A percentile compares a stretch with the other conserved stretches of the same genome.
Evolutionary conservation across 2,113 vertebrate genomes (phyloP).

Genomic region (Oryzias celebensis): DNA sequence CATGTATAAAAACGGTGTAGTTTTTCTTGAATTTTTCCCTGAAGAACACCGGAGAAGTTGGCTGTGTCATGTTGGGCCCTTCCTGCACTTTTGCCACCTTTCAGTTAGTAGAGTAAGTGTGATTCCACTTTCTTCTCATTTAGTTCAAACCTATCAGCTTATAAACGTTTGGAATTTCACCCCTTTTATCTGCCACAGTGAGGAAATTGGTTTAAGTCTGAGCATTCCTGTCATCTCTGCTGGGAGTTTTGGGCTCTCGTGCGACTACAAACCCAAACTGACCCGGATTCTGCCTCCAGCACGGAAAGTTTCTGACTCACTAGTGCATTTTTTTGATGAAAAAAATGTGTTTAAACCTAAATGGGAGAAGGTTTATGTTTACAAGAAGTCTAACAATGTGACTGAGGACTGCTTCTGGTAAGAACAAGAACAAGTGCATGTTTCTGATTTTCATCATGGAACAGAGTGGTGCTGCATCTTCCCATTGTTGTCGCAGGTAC

Average conservation of each 20-base stretch:
- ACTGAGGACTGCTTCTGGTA: slow-evolving; percentile 92
- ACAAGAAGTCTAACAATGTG: slow-evolving; percentile 72
- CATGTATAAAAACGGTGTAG: background rate
- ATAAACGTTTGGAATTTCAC: background rate
- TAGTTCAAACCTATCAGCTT: too few species aligned
- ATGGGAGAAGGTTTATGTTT: slow-evolving; percentile 86
- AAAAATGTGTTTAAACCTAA: slow-evolving; percentile 66
- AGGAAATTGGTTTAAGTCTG: slow-evolving; percentile 80
- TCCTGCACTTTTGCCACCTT: slow-evolving; percentile 91
- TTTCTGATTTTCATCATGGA: background rate
- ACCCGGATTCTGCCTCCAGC: slow-evolving; percentile 90
- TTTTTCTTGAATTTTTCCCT: background rate
- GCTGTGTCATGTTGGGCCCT: slow-evolving; percentile 89
- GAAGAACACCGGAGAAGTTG: slow-evolving; percentile 72
- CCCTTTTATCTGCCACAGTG: slow-evolving; percentile 52
- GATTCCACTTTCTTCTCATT: background rate
- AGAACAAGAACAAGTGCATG: slow-evolving; percentile 21
- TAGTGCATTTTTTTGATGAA: slow-evolving; percentile 79
- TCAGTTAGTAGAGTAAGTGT: slow-evolving; percentile 94
- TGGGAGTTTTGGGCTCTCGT: slow-evolving; percentile 94
- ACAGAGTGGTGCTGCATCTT: background rate
- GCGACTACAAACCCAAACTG: slow-evolving; percentile 87
- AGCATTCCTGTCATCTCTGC: slow-evolving; percentile 90
- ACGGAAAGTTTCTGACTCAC: slow-evolving; percentile 85
- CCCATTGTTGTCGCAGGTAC: slow-evolving; percentile 80